Conservation (phyloP, 2,797 vertebrate genomes). For the Crocidura indochinensis region DNA sequence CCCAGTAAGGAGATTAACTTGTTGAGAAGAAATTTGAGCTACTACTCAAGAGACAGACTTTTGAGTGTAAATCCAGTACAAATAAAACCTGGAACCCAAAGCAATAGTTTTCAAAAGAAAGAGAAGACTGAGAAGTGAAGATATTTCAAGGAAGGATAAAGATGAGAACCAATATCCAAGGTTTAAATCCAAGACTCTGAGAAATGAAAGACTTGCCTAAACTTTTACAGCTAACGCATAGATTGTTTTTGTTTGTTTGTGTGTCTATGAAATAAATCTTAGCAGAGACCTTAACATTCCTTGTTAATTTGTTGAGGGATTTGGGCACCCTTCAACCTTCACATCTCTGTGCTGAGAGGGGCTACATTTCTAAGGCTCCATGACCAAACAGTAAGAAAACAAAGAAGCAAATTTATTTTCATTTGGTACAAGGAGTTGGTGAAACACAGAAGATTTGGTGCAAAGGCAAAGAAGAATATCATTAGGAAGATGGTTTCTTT, state of each 20-base stretch:
- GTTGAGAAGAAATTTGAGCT: too few species aligned
- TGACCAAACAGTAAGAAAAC: not conserved
- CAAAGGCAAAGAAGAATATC: constrained; percentile 19
- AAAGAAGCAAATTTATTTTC: not conserved
- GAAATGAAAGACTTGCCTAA: constrained; percentile 37
- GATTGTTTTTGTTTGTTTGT: not conserved
- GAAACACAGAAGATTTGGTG: not conserved
- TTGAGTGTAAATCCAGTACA: too few species aligned
- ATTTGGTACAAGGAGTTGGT: not conserved
- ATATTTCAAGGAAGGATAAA: too few species aligned
- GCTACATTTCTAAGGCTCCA: not conserved
- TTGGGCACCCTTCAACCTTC: not conserved
- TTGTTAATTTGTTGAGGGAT: not conserved
- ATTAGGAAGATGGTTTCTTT: not conserved
- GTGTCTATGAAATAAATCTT: constrained; percentile 14
- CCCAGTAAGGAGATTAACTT: too few species aligned
- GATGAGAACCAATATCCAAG: too few species aligned
- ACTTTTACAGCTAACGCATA: constrained; percentile 21
- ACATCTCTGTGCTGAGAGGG: not conserved
- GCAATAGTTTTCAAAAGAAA: too few species aligned
- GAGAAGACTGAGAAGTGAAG: too few species aligned
- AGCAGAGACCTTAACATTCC: not conserved
- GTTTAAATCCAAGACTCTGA: constrained; percentile 35
- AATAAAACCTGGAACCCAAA: too few species aligned
- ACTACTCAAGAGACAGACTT: too few species aligned